phyloP scores from a whole-genome alignment of 64 coral and sea anemone genomes.

The Platygyra sinensis region DNA sequence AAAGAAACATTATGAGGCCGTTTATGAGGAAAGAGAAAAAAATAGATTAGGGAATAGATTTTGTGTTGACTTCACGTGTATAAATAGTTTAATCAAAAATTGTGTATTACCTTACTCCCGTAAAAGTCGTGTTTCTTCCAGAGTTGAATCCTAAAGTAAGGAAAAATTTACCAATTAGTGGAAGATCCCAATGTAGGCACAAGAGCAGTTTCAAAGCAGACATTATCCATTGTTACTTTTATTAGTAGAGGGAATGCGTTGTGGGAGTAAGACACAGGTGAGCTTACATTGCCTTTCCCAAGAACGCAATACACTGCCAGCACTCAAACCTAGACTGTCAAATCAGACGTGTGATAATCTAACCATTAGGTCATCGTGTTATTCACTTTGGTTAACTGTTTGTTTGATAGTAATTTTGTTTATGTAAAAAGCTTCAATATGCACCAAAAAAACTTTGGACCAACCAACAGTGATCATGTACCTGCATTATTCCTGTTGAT shows the following conservation, averaged over 20 bases:
- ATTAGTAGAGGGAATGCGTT: too few relatives aligned
- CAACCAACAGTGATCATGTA: background rate
- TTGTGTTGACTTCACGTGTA: too few relatives aligned
- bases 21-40: background rate
- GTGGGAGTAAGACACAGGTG: too few relatives aligned
- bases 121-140: background rate
- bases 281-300: background rate
- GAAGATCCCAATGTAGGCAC: background rate
- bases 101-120: background rate
- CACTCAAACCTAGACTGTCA: too few relatives aligned
- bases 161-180: background rate
- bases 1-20: background rate
- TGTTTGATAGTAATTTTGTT: too few relatives aligned
- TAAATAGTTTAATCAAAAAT: background rate
- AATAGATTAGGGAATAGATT: background rate
- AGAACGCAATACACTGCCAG: too few relatives aligned
- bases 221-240: too few relatives aligned
- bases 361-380: too few relatives aligned
- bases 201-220: background rate
- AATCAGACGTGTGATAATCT: too few relatives aligned
- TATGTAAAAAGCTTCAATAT: too few relatives aligned
- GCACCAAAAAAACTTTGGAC: background rate
- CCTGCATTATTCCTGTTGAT: constrained; percentile 19
- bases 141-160: background rate
- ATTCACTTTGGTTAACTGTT: too few relatives aligned